These are phyloP conservation scores for Tetragonula clypearis DNA, from an alignment of 1,140 invertebrate species.

Conservation along the genomic window DNA sequence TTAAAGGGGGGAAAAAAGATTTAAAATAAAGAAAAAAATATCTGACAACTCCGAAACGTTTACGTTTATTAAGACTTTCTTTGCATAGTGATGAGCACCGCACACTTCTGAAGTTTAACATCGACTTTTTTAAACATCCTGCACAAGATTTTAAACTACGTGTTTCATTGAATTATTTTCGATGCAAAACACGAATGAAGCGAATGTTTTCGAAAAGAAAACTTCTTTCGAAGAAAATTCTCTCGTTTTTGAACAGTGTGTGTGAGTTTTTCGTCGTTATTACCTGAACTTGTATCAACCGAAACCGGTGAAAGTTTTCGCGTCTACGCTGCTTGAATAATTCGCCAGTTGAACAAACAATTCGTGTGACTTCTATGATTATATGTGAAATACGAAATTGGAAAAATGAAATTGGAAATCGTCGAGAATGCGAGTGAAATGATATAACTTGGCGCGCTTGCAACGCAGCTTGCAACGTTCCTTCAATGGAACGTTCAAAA, in stretches of 20 bases:
- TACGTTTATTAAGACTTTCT: too few species aligned
- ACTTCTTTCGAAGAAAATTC: not conserved
- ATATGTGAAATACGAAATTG: too few species aligned
- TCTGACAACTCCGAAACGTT: too few species aligned
- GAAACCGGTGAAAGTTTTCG: not conserved
- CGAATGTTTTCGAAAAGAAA: not conserved
- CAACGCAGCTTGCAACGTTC: not conserved
- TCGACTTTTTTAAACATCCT: not conserved
- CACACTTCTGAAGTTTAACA: too few species aligned
- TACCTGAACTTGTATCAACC: slow-evolving; percentile 4
- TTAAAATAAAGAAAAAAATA: too few species aligned
- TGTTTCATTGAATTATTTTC: not conserved
- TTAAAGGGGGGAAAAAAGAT: too few species aligned
- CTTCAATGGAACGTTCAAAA: not conserved
- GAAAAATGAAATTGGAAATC: not conserved
- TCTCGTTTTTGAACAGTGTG: not conserved
- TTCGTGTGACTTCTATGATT: too few species aligned
- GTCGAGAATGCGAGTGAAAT: not conserved
- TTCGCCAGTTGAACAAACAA: not conserved
- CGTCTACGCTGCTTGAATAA: too few species aligned
- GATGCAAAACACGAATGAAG: not conserved
- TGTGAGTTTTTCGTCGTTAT: not conserved
- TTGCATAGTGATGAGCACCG: too few species aligned
- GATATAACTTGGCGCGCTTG: not conserved
- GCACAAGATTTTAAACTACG: too few species aligned